phyloP scores from a whole-genome alignment of 2,797 vertebrate genomes.

The Acanthurus tractus region DNA sequence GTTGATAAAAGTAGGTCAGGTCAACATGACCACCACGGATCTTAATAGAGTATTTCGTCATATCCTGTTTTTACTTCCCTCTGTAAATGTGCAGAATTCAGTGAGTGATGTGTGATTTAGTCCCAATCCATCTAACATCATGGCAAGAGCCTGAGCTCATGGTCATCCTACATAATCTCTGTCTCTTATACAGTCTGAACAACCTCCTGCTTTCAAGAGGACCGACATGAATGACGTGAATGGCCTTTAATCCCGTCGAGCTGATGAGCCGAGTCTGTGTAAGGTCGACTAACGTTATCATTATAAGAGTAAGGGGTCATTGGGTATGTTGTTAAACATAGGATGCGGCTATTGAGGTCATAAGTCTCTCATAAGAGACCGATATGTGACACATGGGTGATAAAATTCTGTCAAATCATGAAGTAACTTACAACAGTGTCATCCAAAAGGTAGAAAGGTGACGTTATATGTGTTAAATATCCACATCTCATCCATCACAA shows the following conservation, averaged over 20 bases:
- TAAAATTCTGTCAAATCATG: neutral
- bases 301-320: neutral
- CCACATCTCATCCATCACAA: too few species aligned
- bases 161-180: constrained; percentile 39
- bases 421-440: neutral
- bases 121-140: constrained; percentile 20
- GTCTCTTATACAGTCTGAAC: constrained; percentile 13
- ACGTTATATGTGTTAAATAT: too few species aligned
- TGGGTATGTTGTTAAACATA: too few species aligned
- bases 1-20: constrained; percentile 42
- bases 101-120: constrained; percentile 3
- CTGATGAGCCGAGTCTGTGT: constrained; percentile 32
- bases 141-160: neutral
- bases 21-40: constrained; percentile 37
- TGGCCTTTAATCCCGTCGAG: constrained; percentile 58
- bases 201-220: constrained; percentile 8
- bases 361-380: neutral
- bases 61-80: neutral
- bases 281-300: constrained; percentile 5
- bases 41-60: constrained; percentile 48
- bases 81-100: neutral
- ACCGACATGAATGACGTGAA: constrained; percentile 19
- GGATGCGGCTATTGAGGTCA: neutral
- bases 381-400: neutral
- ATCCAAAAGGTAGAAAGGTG: fast-evolving